Evolutionary conservation across 1,140 invertebrate species (phyloP).

Genomic region (Daktulosphaira vitifoliae): DNA sequence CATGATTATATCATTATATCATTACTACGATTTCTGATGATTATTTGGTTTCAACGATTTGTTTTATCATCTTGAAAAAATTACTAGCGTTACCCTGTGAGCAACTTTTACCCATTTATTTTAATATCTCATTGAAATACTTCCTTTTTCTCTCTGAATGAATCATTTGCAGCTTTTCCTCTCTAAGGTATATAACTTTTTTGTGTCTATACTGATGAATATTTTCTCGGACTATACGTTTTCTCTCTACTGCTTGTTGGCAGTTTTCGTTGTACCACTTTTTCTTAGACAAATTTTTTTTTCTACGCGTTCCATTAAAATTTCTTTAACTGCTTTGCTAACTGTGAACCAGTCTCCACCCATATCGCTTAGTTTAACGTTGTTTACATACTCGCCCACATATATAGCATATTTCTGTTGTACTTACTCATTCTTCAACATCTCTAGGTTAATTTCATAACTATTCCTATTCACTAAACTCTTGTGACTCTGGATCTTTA

Average conservation of each 20-base stretch:
- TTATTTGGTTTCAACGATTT: conserved; percentile 1
- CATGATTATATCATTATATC: conserved; percentile 1
- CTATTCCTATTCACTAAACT: no score
- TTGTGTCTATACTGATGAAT: conserved; percentile 27
- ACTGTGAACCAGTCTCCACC: background rate
- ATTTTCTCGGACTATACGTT: conserved; percentile 38
- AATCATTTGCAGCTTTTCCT: conserved; percentile 7
- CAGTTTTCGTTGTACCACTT: no score
- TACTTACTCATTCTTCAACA: background rate
- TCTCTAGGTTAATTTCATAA: no score
- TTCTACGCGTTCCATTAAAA: background rate
- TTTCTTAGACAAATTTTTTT: background rate
- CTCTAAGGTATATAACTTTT: conserved; percentile 4
- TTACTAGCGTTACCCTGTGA: background rate
- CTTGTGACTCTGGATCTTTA: background rate
- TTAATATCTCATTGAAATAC: conserved; percentile 18
- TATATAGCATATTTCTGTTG: no score
- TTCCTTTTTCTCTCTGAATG: conserved; percentile 8
- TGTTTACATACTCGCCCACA: background rate
- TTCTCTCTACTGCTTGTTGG: no score
- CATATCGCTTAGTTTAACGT: background rate
- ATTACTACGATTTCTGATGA: conserved; percentile 8
- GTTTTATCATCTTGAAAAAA: background rate
- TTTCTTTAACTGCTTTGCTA: no score
- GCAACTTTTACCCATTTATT: background rate